A percentile compares a stretch with the other conserved stretches of the same genome.
Evolutionary conservation across 2,113 vertebrate species (phyloP).

Genomic region (Microcebus murinus): DNA sequence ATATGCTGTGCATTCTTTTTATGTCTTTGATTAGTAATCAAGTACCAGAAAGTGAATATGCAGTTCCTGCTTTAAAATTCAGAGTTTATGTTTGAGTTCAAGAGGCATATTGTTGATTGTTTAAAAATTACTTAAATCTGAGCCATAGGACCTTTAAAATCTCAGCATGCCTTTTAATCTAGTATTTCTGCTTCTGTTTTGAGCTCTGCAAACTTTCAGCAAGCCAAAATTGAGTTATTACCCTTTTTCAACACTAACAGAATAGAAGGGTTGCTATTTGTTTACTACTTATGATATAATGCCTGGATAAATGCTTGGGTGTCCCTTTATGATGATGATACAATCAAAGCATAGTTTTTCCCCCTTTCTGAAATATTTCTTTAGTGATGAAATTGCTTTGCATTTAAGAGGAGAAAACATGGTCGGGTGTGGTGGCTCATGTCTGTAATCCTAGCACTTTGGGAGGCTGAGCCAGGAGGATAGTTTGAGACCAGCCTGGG

Average conservation of each 20-base stretch:
- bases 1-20: not conserved
- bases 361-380: not conserved
- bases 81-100: not conserved
- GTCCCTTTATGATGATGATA: not conserved
- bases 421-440: too few species aligned
- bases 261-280: not conserved
- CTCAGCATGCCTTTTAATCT: not conserved
- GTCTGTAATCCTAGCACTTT: too few species aligned
- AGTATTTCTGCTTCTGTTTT: not conserved
- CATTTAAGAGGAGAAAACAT: not conserved
- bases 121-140: not conserved
- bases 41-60: constrained; percentile 6
- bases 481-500: too few species aligned
- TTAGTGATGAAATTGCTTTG: not conserved
- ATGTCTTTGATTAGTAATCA: constrained; percentile 1
- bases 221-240: not conserved
- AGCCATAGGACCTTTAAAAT: not conserved
- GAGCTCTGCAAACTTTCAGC: not conserved
- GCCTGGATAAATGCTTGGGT: not conserved
- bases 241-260: not conserved
- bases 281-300: not conserved
- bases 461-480: too few species aligned
- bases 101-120: not conserved
- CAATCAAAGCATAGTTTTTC: not conserved
- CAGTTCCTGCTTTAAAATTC: not conserved